These are phyloP conservation scores for Elgaria multicarinata DNA, from an alignment of 2,113 vertebrate species.

Conservation along the genomic window DNA sequence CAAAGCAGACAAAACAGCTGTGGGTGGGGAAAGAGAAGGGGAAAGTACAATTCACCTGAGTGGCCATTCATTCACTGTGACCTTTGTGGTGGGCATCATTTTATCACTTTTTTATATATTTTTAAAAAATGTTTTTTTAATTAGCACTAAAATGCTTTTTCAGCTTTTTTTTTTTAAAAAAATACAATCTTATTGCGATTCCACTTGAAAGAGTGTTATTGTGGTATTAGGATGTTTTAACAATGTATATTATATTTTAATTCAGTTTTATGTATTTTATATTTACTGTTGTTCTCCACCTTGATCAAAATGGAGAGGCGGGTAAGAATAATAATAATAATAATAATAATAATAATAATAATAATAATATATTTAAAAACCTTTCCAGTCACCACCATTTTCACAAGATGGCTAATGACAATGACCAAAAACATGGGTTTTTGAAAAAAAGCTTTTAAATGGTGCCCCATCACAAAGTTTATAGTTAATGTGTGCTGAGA, in stretches of 20 bases:
- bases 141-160: background rate
- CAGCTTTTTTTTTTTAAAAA: background rate
- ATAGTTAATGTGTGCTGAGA: background rate
- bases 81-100: background rate
- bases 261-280: too few relatives aligned
- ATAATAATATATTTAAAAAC: background rate
- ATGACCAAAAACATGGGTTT: background rate
- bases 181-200: background rate
- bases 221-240: too few relatives aligned
- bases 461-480: background rate
- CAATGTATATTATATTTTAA: too few relatives aligned
- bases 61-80: background rate
- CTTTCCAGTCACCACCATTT: background rate
- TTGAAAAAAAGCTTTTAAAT: background rate
- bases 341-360: too few relatives aligned
- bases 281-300: too few relatives aligned
- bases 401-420: background rate
- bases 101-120: background rate
- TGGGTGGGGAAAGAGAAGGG: background rate
- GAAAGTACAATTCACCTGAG: background rate
- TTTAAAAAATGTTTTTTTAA: background rate
- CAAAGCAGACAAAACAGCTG: background rate
- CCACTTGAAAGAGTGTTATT: background rate
- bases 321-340: too few relatives aligned
- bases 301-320: too few relatives aligned